Conservation (phyloP, 2,797 vertebrate genomes). For the Xiphorhynchus erythropygius region DNA sequence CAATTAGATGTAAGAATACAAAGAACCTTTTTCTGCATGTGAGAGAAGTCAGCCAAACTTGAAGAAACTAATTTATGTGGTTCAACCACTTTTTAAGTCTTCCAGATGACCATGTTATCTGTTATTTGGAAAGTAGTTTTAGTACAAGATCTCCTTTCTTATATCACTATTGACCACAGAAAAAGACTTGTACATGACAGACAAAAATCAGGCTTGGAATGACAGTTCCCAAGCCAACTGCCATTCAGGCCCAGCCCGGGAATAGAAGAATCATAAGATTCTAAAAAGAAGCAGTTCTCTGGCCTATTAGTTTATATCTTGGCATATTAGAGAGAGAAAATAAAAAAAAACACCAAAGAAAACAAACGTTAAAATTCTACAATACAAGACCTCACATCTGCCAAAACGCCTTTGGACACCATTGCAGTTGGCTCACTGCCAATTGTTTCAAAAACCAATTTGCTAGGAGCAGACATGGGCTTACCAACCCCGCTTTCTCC, state of each 20-base stretch:
- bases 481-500: neutral
- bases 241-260: neutral
- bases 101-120: neutral
- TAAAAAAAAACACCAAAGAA: neutral
- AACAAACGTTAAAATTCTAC: neutral
- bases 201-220: neutral
- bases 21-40: neutral
- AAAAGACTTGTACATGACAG: neutral
- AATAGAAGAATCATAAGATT: neutral
- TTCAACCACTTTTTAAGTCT: neutral
- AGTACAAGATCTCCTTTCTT: neutral
- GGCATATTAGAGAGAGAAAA: neutral
- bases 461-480: neutral
- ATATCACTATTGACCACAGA: neutral
- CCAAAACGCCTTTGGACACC: neutral
- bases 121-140: neutral
- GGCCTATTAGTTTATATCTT: neutral
- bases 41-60: neutral
- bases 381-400: neutral
- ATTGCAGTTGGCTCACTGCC: neutral
- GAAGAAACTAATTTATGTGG: neutral
- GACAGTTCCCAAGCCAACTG: neutral
- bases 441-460: neutral
- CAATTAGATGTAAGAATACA: neutral
- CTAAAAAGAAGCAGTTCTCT: neutral